These are phyloP conservation scores for Lophotriccus pileatus DNA, from an alignment of 2,797 vertebrate genomes.

Conservation along the genomic window DNA sequence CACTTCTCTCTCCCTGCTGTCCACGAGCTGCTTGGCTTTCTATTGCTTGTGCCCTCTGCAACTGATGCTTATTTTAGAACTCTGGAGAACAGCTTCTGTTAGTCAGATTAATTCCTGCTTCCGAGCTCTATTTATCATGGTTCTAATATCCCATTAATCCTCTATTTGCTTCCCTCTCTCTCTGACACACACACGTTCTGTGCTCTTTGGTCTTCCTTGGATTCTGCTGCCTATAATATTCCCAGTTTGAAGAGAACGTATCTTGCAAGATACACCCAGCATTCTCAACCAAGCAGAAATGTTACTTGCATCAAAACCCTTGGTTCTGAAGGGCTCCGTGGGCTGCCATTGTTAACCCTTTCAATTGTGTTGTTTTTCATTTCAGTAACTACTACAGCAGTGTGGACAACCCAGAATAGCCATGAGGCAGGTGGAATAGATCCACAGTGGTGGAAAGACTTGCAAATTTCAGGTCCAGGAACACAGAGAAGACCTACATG, in stretches of 20 bases:
- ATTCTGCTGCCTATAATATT: neutral
- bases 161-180: neutral
- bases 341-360: constrained; percentile 51
- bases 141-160: neutral
- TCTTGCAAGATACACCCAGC: neutral
- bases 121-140: neutral
- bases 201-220: neutral
- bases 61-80: neutral
- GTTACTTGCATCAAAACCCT: constrained; percentile 35
- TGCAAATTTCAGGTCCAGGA: constrained; percentile 64
- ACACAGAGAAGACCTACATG: constrained; percentile 62
- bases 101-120: constrained; percentile 16
- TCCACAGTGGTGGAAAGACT: constrained; percentile 63
- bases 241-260: neutral
- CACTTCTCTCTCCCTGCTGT: neutral
- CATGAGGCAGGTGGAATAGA: constrained; percentile 63
- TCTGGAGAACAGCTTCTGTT: constrained; percentile 7
- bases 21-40: constrained; percentile 9
- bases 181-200: neutral
- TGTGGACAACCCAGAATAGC: constrained; percentile 67
- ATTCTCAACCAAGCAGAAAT: neutral
- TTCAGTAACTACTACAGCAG: constrained; percentile 65
- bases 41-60: constrained; percentile 19
- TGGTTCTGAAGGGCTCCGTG: constrained; percentile 19
- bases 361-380: constrained; percentile 68